phyloP scores from a whole-genome alignment of 1,140 invertebrate genomes.

The Drosophila cardini region DNA sequence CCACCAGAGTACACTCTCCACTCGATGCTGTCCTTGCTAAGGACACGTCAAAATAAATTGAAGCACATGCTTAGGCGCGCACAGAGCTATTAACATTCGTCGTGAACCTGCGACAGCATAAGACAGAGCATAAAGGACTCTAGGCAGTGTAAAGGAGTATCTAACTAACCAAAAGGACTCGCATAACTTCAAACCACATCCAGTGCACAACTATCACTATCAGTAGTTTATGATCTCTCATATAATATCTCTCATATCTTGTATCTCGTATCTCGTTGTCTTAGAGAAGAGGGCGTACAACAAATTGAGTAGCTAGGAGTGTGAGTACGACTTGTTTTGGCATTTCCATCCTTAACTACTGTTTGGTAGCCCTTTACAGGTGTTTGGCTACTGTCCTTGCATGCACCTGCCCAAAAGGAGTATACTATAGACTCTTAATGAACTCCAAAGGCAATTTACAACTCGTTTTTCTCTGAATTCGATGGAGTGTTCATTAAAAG shows the following conservation, averaged over 20 bases:
- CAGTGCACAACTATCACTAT: constrained; percentile 38
- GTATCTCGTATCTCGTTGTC: constrained; percentile 29
- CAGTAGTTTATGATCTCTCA: constrained; percentile 68
- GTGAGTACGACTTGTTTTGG: constrained; percentile 9
- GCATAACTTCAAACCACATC: constrained; percentile 33
- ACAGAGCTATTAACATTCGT: constrained; percentile 66
- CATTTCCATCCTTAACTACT: constrained; percentile 43
- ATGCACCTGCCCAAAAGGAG: constrained; percentile 18
- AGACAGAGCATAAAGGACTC: neutral
- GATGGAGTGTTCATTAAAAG: constrained; percentile 39
- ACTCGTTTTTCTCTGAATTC: constrained; percentile 26
- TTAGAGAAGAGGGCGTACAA: constrained; percentile 52
- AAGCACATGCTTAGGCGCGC: constrained; percentile 79
- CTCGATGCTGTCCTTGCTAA: constrained; percentile 25
- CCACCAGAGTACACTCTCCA: neutral
- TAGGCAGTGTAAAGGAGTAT: neutral
- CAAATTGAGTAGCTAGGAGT: constrained; percentile 63
- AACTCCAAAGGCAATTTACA: constrained; percentile 36
- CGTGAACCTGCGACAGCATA: constrained; percentile 15
- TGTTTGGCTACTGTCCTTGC: constrained; percentile 40
- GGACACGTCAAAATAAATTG: constrained; percentile 73
- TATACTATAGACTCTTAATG: constrained; percentile 55
- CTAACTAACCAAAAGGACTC: neutral
- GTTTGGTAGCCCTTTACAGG: constrained; percentile 55
- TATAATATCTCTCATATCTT: constrained; percentile 7